Evolutionary conservation across 2,113 vertebrate species (phyloP).

Genomic region (Notarius quadriscutis): DNA sequence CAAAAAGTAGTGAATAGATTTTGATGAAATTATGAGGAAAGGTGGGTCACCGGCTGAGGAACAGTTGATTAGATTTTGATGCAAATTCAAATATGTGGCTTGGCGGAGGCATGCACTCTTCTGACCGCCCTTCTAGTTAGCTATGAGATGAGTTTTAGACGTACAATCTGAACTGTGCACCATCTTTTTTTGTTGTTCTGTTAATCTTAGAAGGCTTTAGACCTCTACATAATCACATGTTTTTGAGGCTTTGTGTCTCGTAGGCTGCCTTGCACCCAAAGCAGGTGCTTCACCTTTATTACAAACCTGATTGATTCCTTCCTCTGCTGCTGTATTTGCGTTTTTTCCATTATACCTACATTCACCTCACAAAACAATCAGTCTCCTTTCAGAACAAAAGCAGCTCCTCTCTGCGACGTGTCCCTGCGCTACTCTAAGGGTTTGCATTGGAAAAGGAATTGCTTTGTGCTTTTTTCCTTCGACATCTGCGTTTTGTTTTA

Average conservation of each 20-base stretch:
- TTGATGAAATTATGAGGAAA: too few relatives aligned
- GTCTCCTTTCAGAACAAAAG: conserved; percentile 12
- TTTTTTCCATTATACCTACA: conserved; percentile 32
- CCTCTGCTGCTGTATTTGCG: conserved; percentile 30
- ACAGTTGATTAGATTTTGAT: too few relatives aligned
- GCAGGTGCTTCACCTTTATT: conserved; percentile 31
- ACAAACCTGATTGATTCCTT: conserved; percentile 40
- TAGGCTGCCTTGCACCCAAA: background rate
- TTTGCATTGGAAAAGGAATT: conserved; percentile 14
- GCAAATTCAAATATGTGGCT: too few relatives aligned
- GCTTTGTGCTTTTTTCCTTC: conserved; percentile 4
- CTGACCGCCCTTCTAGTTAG: too few relatives aligned
- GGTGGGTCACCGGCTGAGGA: too few relatives aligned
- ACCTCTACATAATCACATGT: background rate
- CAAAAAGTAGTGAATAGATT: too few relatives aligned
- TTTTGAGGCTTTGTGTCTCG: background rate
- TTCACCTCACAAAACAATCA: conserved; percentile 35
- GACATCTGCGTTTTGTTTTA: conserved; percentile 17
- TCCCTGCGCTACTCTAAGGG: background rate
- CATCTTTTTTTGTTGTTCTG: background rate
- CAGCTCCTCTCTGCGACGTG: conserved; percentile 7
- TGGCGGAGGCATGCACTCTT: too few relatives aligned
- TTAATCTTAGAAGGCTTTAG: background rate
- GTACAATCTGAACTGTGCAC: background rate
- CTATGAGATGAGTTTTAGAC: background rate